A percentile compares a stretch with the other conserved stretches of the same genome.
Evolutionary conservation across 2,113 vertebrate genomes (phyloP).

Genomic region (Myotis lucifugus): DNA sequence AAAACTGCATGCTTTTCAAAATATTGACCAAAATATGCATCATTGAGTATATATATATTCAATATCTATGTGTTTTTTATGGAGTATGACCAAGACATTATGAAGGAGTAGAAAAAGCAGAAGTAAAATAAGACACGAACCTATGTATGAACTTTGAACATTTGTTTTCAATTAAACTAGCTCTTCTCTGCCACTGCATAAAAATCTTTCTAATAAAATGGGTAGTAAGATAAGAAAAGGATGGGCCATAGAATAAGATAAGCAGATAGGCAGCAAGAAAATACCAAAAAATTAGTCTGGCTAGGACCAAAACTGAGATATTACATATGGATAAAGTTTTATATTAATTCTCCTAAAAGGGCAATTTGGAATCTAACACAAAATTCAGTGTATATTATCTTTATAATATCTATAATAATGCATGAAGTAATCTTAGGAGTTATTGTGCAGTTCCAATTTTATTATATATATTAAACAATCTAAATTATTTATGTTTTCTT

Average conservation of each 20-base stretch:
- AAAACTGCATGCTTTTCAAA: background rate
- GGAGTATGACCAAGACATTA: background rate
- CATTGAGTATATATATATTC: background rate
- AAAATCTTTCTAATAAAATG: background rate
- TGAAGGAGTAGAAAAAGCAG: background rate
- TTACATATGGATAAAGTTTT: background rate
- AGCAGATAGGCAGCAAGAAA: background rate
- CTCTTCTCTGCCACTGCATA: background rate
- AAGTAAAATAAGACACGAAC: background rate
- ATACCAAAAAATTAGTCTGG: background rate
- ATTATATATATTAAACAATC: background rate
- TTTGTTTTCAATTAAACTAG: background rate
- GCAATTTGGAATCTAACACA: background rate
- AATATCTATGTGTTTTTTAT: background rate
- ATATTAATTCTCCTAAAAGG: background rate
- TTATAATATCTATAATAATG: background rate
- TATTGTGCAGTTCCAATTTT: background rate
- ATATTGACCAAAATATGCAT: background rate
- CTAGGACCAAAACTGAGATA: background rate
- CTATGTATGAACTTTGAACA: background rate
- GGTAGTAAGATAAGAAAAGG: background rate
- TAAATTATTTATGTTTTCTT: background rate
- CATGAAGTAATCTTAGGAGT: background rate
- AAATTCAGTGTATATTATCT: background rate
- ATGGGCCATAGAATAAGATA: background rate